Conservation (phyloP, 2,113 vertebrate genomes). For the Megaceryle torquata region DNA sequence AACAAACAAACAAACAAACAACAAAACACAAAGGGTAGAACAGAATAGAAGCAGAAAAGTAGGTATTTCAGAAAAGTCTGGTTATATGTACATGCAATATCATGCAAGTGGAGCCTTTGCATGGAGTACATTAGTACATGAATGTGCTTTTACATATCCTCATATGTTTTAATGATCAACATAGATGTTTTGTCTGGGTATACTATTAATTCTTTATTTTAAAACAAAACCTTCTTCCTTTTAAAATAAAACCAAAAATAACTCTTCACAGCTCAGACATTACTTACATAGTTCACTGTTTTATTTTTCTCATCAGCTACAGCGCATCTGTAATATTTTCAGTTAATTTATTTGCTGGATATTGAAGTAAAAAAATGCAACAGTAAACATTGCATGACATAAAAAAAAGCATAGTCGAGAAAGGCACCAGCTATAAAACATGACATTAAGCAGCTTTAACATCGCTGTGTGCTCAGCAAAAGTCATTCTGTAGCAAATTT, state of each 20-base stretch:
- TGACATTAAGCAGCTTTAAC: conserved; percentile 42
- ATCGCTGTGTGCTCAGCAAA: not conserved
- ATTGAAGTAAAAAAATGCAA: conserved; percentile 15
- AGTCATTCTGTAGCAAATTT: not conserved
- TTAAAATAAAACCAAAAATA: too few species aligned
- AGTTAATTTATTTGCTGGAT: conserved; percentile 32
- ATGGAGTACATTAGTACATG: not conserved
- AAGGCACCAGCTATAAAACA: conserved; percentile 44
- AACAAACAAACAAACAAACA: too few species aligned
- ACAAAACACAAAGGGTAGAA: too few species aligned
- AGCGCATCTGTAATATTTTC: not conserved
- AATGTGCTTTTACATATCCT: not conserved
- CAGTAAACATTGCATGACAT: not conserved
- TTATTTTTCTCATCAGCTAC: conserved; percentile 7
- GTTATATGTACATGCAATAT: not conserved
- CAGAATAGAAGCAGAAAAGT: not conserved
- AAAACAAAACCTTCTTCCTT: too few species aligned
- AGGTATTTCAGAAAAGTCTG: not conserved
- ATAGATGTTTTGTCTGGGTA: not conserved
- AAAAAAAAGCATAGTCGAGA: conserved; percentile 30
- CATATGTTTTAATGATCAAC: not conserved
- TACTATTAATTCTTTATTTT: not conserved
- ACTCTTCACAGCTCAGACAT: not conserved
- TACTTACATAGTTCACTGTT: not conserved
- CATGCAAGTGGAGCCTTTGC: not conserved